Percentiles rank a stretch among this genome's conserved stretches.
These are phyloP conservation scores for Hyphantria cunea DNA, from an alignment of 1,140 invertebrate genomes.

Conservation along the genomic window DNA sequence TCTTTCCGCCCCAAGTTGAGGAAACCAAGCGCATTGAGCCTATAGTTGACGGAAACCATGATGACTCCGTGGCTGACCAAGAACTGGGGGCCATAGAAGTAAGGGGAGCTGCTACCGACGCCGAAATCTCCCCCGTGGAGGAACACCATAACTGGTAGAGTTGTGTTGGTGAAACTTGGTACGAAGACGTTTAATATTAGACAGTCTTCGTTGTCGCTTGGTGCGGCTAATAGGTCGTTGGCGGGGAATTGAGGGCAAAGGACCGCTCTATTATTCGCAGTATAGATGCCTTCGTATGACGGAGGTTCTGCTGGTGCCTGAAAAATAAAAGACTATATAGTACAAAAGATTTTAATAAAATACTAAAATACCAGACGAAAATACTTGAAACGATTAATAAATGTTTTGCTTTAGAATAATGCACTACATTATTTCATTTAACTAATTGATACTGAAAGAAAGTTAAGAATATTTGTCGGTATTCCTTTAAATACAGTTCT, in stretches of 20 bases:
- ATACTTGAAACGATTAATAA: too few relatives aligned
- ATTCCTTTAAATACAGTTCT: too few relatives aligned
- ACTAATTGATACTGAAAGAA: too few relatives aligned
- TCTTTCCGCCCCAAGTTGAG: constrained; percentile 83
- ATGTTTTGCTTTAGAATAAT: too few relatives aligned
- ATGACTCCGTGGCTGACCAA: constrained; percentile 80
- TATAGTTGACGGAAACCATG: constrained; percentile 82
- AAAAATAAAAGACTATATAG: too few relatives aligned
- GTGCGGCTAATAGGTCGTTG: constrained; percentile 56
- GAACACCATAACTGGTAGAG: constrained; percentile 84
- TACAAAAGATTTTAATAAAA: too few relatives aligned
- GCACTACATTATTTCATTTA: too few relatives aligned
- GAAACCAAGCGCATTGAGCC: constrained; percentile 85
- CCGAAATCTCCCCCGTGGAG: constrained; percentile 85
- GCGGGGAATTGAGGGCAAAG: constrained; percentile 66
- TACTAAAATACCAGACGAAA: too few relatives aligned
- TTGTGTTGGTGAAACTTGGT: constrained; percentile 63
- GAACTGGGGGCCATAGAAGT: constrained; percentile 80
- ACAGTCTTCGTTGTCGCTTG: constrained; percentile 82
- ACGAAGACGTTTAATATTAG: constrained; percentile 84
- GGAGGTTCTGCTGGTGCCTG: constrained; percentile 64
- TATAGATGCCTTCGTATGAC: constrained; percentile 55
- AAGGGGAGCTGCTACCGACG: constrained; percentile 76
- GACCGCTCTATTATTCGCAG: constrained; percentile 57
- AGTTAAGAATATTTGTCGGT: too few relatives aligned